Base-by-base conservation (phyloP, 2,113 vertebrate species). In the Lichenostomus cassidix region DNA sequence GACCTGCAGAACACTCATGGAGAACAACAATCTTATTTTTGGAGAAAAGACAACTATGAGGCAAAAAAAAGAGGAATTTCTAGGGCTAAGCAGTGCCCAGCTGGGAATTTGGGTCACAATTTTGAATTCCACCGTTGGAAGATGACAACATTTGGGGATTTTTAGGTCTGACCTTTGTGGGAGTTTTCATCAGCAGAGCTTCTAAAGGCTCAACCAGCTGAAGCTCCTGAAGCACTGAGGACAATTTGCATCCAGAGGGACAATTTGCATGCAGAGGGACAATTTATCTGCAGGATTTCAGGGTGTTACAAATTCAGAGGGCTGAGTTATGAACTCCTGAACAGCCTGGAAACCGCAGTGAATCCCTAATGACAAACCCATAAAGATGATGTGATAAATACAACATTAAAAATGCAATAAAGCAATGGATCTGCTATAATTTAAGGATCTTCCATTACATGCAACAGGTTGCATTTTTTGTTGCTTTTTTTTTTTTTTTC, bases 311-410 rank as follows among this genome's bases (percentile, higher is more conserved):
- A 91, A 88, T 92, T 20, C 59, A 75, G 39, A 5, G 8, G 86
- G 78, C 31, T 96, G 95, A 95, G 65, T 93, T 89, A 94, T 75
- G 95, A 88, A 92, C 94, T 93, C 52, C 76, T 88, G 71, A 47
- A 52, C 5, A 58, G 83, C 46, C 90, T 73, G 55, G 76, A 79
- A 93, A 80, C 10, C 0, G 0, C 86, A 85, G 69, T 44, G 89
- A 93, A 93, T 86, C 75, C 65, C 87, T 88, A 88, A 92, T 82
- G 71, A 84, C 70, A 92, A 25, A 63, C 22, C 78, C 93, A 86
- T 85, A 82, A 95, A 96, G 81, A 71, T 37, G 46, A 83, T n/a
- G 81, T 0, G 25, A 92, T 70, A 94, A 97, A 97, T 29, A 52
- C 6, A 27, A 25, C 55, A 47, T 33, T 73, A 63, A 64, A 76